phyloP scores from a whole-genome alignment of 2,113 vertebrate genomes.

The Sturnira hondurensis region DNA sequence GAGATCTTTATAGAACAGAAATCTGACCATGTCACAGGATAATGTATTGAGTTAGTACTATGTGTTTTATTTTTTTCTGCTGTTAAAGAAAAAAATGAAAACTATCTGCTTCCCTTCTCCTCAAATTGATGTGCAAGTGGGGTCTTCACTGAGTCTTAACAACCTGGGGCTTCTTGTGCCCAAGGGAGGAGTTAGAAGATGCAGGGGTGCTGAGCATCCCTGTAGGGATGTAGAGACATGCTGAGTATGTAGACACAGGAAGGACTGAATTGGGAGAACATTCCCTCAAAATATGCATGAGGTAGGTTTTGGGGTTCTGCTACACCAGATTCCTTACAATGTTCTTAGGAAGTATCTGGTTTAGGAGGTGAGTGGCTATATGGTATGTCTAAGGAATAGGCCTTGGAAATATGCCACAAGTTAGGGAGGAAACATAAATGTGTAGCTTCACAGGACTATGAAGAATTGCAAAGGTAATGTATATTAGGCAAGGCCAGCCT shows the following conservation, averaged over 20 bases:
- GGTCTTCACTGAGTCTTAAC: neutral
- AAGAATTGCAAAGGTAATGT: neutral
- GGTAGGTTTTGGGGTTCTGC: neutral
- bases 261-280: neutral
- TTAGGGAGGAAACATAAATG: neutral
- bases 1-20: constrained; percentile 39
- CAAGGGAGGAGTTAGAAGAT: neutral
- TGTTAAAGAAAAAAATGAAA: constrained; percentile 35
- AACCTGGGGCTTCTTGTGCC: neutral
- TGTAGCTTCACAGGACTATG: neutral
- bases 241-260: neutral
- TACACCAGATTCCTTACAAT: neutral
- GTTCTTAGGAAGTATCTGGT: no score
- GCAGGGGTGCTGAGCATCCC: no score
- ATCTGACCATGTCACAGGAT: constrained; percentile 38
- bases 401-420: neutral
- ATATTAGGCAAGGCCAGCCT: neutral
- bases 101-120: neutral
- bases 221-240: no score
- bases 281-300: neutral
- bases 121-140: neutral
- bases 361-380: neutral
- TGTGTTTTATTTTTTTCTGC: constrained; percentile 21
- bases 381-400: neutral
- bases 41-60: constrained; percentile 26